Base-by-base conservation (phyloP, 2,888 invertebrate species). In the Mythimna pallens region DNA sequence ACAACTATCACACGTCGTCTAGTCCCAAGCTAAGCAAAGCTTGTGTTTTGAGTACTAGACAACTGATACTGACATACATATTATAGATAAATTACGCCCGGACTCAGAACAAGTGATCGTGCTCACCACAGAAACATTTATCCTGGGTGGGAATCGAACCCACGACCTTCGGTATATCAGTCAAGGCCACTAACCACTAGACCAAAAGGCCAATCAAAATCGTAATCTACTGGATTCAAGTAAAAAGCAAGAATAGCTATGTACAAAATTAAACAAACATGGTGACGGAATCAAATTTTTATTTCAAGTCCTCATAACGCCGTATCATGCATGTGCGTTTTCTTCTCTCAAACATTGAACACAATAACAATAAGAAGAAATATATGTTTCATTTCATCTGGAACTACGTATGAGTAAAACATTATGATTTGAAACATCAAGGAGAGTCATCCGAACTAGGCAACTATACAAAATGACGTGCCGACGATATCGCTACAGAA, bases 231-330 rank as follows among this genome's bases (percentile, higher is more conserved):
- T 17, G 14, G 3, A 47, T 17, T 17, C 17, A n/a, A 52, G 8
- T 22, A 4, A 54, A 58, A 34, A 58, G 20, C 20, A 34, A 34
- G 20, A 36, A 36, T 36, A 9, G 36, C 3, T 57, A 9, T 17
- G 34, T 30, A 34, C 34, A 34, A 58, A 61, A 40, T 61, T 14
- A 59, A 40, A 61, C 67, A 80, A 83, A 79, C 43, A 36, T 43
- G 64, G 52, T 82, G 83, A 87, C 85, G 86, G 86, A 89, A 87
- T 86, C 86, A 87, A 83, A 68, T 85, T 87, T 87, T 91, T 90
- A 91, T 89, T 90, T 83, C 84, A 88, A 85, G 73, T 87, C 81
- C 85, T 88, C 82, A 83, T 80, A 86, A 82, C 86, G 84, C 81
- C 79, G 69, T 86, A 73, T 66, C 69, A 78, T 81, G 82, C 71